Conservation (phyloP, 2,888 invertebrate genomes). For the Byasa hedistus region DNA sequence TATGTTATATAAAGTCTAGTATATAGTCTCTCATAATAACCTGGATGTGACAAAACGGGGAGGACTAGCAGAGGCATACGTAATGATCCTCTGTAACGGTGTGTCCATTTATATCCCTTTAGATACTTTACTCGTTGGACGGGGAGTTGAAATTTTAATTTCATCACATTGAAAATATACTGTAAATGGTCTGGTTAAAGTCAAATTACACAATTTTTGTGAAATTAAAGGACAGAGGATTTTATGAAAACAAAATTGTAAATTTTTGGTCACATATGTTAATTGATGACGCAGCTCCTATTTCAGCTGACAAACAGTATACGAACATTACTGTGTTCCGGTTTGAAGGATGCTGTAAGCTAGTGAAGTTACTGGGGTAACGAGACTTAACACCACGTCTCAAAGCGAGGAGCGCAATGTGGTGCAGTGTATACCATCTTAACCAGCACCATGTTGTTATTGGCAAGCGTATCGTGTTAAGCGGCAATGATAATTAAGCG, state of each 20-base stretch:
- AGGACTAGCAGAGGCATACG: slow-evolving; percentile 45
- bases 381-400: no score
- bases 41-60: slow-evolving; percentile 50
- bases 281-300: no score
- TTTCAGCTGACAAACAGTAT: no score
- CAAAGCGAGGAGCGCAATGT: no score
- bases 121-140: slow-evolving; percentile 3
- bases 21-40: slow-evolving; percentile 49
- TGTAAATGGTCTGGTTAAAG: slow-evolving; percentile 13
- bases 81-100: slow-evolving; percentile 36
- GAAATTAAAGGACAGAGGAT: slow-evolving; percentile 11
- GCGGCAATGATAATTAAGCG: no score
- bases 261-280: neutral
- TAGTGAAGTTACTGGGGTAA: no score
- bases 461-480: no score
- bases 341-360: no score
- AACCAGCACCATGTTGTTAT: no score
- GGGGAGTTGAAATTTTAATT: slow-evolving; percentile 25
- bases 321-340: no score
- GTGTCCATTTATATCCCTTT: slow-evolving; percentile 12
- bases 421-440: no score
- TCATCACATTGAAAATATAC: slow-evolving; percentile 29
- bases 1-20: slow-evolving; percentile 35
- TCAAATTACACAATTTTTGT: slow-evolving; percentile 13
- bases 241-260: neutral